Percentiles rank a stretch among this genome's conserved stretches.
Evolutionary conservation across 2,888 invertebrate species (phyloP).

Genomic region (Anodontia alba): DNA sequence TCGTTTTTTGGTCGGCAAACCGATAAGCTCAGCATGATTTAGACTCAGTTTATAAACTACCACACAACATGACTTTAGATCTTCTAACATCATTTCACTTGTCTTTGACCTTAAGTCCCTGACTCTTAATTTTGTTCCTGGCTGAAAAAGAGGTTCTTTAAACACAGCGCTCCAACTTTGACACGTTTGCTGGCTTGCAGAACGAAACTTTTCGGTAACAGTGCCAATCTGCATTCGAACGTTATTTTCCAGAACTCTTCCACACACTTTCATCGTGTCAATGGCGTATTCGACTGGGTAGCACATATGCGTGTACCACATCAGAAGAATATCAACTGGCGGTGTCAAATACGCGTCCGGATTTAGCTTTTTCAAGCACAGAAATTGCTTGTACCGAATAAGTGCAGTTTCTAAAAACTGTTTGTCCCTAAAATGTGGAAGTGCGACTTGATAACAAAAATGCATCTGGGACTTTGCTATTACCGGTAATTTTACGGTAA

Average conservation of each 20-base stretch:
- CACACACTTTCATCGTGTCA: slow-evolving; percentile 48
- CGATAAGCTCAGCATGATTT: slow-evolving; percentile 30
- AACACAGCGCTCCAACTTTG: slow-evolving; percentile 39
- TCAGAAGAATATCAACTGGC: slow-evolving; percentile 52
- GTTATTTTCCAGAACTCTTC: slow-evolving; percentile 48
- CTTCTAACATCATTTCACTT: slow-evolving; percentile 37
- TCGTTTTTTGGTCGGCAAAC: slow-evolving; percentile 16
- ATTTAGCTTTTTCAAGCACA: slow-evolving; percentile 43
- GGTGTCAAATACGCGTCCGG: slow-evolving; percentile 51
- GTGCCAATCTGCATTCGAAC: slow-evolving; percentile 40
- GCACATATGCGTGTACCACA: slow-evolving; percentile 61
- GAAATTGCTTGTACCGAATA: slow-evolving; percentile 55
- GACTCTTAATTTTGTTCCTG: slow-evolving; percentile 50
- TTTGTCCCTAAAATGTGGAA: slow-evolving; percentile 55
- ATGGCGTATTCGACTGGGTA: slow-evolving; percentile 47
- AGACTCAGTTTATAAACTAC: slow-evolving; percentile 42
- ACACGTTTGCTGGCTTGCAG: slow-evolving; percentile 36
- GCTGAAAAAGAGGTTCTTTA: slow-evolving; percentile 32
- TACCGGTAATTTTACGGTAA: slow-evolving; percentile 30
- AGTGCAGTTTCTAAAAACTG: slow-evolving; percentile 48
- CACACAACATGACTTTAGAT: slow-evolving; percentile 43
- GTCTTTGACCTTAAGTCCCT: slow-evolving; percentile 34
- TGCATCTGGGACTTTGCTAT: slow-evolving; percentile 45
- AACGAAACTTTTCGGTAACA: slow-evolving; percentile 31
- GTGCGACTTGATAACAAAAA: slow-evolving; percentile 56